These are phyloP conservation scores for Myotis findleyi DNA, from an alignment of 2,797 vertebrate species.

Conservation along the genomic window DNA sequence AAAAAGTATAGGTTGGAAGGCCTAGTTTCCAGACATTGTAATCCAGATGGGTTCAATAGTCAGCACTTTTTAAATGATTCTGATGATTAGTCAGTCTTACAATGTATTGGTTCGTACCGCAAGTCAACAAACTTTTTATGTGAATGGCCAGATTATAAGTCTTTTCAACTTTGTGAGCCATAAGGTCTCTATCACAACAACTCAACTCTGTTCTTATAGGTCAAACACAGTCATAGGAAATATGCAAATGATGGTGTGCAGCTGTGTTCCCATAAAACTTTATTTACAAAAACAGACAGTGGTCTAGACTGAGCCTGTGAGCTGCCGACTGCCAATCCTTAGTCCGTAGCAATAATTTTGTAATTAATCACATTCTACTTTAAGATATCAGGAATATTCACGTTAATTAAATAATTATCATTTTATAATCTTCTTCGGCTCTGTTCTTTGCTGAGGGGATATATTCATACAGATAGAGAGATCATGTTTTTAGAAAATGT, in stretches of 20 bases:
- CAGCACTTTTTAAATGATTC: neutral
- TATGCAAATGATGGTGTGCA: neutral
- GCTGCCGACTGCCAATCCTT: neutral
- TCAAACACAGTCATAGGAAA: slow-evolving; percentile 10
- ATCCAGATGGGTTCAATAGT: neutral
- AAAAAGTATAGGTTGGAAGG: neutral
- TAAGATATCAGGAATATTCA: slow-evolving; percentile 7
- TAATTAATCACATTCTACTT: neutral
- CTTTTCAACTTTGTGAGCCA: neutral
- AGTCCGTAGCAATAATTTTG: neutral
- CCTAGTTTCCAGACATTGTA: neutral
- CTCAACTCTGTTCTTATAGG: neutral
- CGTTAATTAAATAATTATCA: neutral
- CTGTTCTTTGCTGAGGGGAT: neutral
- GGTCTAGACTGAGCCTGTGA: neutral
- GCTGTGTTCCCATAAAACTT: neutral
- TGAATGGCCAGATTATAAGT: neutral
- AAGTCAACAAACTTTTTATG: neutral
- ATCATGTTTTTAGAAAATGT: neutral
- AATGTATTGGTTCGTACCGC: neutral
- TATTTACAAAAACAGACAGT: neutral
- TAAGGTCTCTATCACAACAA: neutral
- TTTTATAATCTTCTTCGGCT: neutral
- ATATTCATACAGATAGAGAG: neutral
- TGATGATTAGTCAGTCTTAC: neutral